These are phyloP conservation scores for Linurgus olivaceus DNA, from an alignment of 2,797 vertebrate genomes.

Conservation along the genomic window DNA sequence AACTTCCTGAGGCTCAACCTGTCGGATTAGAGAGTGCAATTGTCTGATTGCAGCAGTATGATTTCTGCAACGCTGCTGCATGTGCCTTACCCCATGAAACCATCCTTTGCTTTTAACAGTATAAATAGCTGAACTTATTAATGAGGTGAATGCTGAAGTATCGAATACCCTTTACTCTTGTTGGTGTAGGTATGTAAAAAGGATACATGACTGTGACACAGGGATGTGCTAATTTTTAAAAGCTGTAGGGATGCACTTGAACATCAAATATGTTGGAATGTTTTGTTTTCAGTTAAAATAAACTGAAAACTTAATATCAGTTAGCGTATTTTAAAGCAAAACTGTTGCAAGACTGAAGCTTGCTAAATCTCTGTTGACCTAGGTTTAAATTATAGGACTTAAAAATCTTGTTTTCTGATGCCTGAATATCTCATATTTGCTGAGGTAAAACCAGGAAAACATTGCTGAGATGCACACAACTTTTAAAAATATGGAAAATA, in stretches of 20 bases:
- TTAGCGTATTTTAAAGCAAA: not conserved
- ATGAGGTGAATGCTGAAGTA: not conserved
- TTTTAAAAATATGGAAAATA: not conserved
- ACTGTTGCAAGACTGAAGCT: not conserved
- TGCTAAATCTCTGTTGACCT: not conserved
- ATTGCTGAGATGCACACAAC: not conserved
- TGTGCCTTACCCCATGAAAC: not conserved
- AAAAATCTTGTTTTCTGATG: not conserved
- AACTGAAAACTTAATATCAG: not conserved
- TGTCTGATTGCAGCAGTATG: not conserved
- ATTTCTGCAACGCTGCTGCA: not conserved
- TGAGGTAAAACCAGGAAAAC: not conserved
- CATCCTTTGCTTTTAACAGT: not conserved
- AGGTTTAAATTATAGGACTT: not conserved
- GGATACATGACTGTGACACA: not conserved
- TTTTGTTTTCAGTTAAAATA: not conserved
- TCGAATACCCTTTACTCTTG: not conserved
- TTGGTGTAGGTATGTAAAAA: not conserved
- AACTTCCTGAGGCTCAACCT: not conserved
- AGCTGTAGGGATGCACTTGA: not conserved
- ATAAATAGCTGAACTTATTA: not conserved
- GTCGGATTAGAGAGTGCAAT: not conserved
- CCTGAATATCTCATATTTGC: not conserved
- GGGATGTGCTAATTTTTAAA: not conserved
- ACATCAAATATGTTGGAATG: not conserved